Base-by-base conservation (phyloP, 2,888 invertebrate genomes). In the Ischnura elegans region DNA sequence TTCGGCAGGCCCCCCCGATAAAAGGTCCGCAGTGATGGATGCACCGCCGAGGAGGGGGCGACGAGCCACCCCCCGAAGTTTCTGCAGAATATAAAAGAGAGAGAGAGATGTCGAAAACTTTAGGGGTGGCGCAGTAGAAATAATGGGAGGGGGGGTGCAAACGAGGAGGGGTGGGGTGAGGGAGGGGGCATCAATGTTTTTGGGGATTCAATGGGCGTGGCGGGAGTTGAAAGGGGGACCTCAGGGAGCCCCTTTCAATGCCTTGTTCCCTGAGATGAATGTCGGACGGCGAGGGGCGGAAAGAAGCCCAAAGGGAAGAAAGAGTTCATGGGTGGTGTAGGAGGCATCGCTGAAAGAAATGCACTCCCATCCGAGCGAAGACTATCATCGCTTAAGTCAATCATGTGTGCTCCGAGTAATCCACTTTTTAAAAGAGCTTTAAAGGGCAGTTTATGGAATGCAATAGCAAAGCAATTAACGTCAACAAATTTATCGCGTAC, bases 21-120 rank as follows among this genome's bases (percentile, higher is more conserved):
- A 90, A 76, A 36, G 76, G 29, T 19, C 13, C 76, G 76, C 76
- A 36, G 90, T 90, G 90, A 90, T 90, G 61, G 90, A 90, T 90
- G 90, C 90, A 66, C 43, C 61, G 61, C 42, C 61, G 29, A 29
- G 51, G 36, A 51, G 43, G 43, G n/a, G 66, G 42, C 29, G 51
- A 47, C 42, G 25, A 42, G 51, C 51, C 13, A 36, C 90, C 90
- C 25, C n/a, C 51, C 19, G 13, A 66, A 90, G 90, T 90, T 90
- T 90, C 61, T 21, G 90, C 61, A 66, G 90, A 90, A 90, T 90
- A 90, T 90, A 90, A 90, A 90, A 90, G 90, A 43, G 61, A 43
- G 61, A 61, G 25, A 61, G 61, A 25, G 21, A 61, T 5, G 61
- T 61, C 21, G 66, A 29, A 66, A 0, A n/a, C 19, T 21, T 55